Base-by-base conservation (phyloP, 2,113 vertebrate genomes). In the Formicarius rufipectus region DNA sequence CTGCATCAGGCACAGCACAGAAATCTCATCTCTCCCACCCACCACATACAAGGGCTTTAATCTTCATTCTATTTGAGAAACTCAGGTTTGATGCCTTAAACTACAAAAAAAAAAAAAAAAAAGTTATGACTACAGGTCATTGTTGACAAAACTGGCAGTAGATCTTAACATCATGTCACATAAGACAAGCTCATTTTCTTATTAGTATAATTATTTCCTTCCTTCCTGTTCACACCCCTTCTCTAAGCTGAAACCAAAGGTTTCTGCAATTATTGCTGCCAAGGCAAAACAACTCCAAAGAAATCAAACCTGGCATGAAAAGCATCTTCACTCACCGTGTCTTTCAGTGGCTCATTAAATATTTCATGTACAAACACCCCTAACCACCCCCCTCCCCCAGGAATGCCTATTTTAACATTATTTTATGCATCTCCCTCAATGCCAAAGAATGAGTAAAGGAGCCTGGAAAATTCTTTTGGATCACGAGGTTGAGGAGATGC, bases 161-260 rank as follows among this genome's bases (percentile, higher is more conserved):
- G 39, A 64, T 89, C 39, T 89, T 81, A 87, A 39, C 20, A 71
- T 66, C 77, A 74, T 49, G 76, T 87, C 73, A 81, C 62, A 13
- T 47, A 50, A 82, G 87, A 81, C 18, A 21, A 87, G 50, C 9
- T 91, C 27, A 93, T 94, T 86, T 81, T 86, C 84, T 89, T 81
- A 89, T 86, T 89, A 80, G 19, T 37, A 3, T 87, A 90, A 96
- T 88, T 91, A 72, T 69, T 93, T 81, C 92, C 67, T 90, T 90
- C 75, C 79, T 92, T 83, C 72, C 66, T 93, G 44, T 63, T 88
- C 73, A 77, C 40, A 88, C 66, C 30, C 56, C 31, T 62, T 81
- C 63, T 77, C 13, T 52, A 85, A 89, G n/a, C 35, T 50, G 33
- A 75, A 96, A 87, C 47, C 67, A 87, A 93, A 74, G 42, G 56